Conservation (phyloP, 2,797 vertebrate species). For the Saxicola maurus region DNA sequence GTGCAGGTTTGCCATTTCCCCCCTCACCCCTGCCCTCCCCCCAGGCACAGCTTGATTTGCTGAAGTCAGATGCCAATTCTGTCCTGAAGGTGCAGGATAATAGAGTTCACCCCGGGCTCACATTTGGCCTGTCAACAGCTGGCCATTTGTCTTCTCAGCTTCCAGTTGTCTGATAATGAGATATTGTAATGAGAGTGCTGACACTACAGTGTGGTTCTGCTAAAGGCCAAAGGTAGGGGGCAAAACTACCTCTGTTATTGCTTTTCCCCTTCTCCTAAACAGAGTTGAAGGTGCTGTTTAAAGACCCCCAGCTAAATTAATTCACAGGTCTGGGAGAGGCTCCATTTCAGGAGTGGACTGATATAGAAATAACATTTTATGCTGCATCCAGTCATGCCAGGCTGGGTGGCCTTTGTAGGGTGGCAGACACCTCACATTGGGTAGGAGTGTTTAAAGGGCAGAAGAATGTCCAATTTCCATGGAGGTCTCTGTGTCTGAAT, state of each 20-base stretch:
- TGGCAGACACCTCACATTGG: background rate
- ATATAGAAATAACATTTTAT: background rate
- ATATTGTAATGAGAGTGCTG: background rate
- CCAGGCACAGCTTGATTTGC: background rate
- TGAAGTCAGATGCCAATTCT: background rate
- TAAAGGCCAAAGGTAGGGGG: background rate
- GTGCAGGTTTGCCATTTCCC: background rate
- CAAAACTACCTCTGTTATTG: background rate
- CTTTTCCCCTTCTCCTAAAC: background rate
- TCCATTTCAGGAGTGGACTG: background rate
- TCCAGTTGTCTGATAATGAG: background rate
- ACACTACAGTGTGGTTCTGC: background rate
- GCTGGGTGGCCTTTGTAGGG: background rate
- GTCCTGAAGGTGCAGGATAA: background rate
- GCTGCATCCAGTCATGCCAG: background rate
- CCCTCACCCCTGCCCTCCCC: background rate
- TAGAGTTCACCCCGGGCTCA: background rate
- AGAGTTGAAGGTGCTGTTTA: background rate
- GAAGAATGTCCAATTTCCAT: background rate
- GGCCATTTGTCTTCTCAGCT: conserved; percentile 3
- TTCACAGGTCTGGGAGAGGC: background rate
- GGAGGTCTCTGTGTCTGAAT: background rate
- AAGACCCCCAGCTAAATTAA: background rate
- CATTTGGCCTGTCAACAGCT: background rate
- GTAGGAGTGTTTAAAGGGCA: background rate